phyloP scores from a whole-genome alignment of 2,888 invertebrate genomes.

The Melitaea athalia region DNA sequence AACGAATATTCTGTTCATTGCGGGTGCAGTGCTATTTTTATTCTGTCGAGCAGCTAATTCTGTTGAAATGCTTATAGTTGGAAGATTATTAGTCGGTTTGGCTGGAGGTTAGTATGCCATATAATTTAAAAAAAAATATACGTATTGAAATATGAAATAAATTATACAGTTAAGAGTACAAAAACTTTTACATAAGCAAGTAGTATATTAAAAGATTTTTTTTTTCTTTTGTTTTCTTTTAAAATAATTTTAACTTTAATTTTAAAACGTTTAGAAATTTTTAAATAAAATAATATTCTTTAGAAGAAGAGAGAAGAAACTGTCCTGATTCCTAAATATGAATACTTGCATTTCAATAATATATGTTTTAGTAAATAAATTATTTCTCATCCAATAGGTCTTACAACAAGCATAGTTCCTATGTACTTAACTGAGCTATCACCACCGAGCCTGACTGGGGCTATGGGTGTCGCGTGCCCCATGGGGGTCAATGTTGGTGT shows the following conservation, averaged over 20 bases:
- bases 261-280: too few relatives aligned
- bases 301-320: too few relatives aligned
- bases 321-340: too few relatives aligned
- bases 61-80: slow-evolving; percentile 90
- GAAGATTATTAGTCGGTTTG: slow-evolving; percentile 89
- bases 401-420: slow-evolving; percentile 93
- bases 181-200: too few relatives aligned
- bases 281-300: too few relatives aligned
- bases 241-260: too few relatives aligned
- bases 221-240: too few relatives aligned
- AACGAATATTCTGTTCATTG: slow-evolving; percentile 85
- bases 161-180: too few relatives aligned
- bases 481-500: slow-evolving; percentile 91
- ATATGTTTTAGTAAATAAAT: too few relatives aligned
- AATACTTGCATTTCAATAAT: too few relatives aligned
- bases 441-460: slow-evolving; percentile 89
- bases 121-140: neutral
- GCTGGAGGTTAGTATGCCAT: slow-evolving; percentile 81
- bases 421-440: slow-evolving; percentile 96
- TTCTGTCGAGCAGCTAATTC: slow-evolving; percentile 85
- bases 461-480: slow-evolving; percentile 92
- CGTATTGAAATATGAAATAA: too few relatives aligned
- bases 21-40: slow-evolving; percentile 87
- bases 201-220: too few relatives aligned
- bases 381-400: slow-evolving; percentile 73